Evolutionary conservation across 2,113 vertebrate genomes (phyloP), one percentile per base, ranked within the genome.

Genomic region (Myodes glareolus): DNA sequence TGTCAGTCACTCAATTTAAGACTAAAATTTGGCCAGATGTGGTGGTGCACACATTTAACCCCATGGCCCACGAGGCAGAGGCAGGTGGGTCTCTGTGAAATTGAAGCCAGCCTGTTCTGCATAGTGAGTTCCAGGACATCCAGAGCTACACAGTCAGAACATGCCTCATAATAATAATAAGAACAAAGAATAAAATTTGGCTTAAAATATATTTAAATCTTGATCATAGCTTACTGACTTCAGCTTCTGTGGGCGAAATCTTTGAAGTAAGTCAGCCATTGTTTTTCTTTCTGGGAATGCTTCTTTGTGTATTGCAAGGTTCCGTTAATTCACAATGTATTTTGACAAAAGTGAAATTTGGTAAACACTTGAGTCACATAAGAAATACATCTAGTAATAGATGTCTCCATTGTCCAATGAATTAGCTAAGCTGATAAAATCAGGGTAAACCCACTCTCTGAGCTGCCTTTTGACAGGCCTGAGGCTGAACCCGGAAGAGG

Each of bases 361-460:
- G 27, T 95, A 97, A 97, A 98, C 97, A 97, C 61, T 93, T 94
- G 82, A 42, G 55, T 77, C 95, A 94, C 94, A 95, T 67, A 45
- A 33, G 65, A 96, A 67, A 58, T 96, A 93, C 80, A 93, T 93
- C 73, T 75, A 95, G 93, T 82, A 93, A 94, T 63, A 97, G 81
- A 93, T 0, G 5, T 96, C 96, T 96, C 77, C 87, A 90, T 88
- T 96, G 96, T 96, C 96, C 96, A 92, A 68, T 85, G 91, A 98
- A 94, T 97, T 94, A 95, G 72, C 63, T n/a, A 2, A 73, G 11
- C 78, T 94, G 97, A 98, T 97, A 97, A 97, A 86, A 97, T 98
- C 97, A 95, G 90, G 86, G 95, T 96, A 96, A 98, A 84, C 94
- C 96, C 27, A 33, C 29, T 94, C 80, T 95, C 36, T 11, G 17